Base-by-base conservation (phyloP, 37 sponge, comb jelly and placozoan species). In the Mnemiopsis leidyi region DNA sequence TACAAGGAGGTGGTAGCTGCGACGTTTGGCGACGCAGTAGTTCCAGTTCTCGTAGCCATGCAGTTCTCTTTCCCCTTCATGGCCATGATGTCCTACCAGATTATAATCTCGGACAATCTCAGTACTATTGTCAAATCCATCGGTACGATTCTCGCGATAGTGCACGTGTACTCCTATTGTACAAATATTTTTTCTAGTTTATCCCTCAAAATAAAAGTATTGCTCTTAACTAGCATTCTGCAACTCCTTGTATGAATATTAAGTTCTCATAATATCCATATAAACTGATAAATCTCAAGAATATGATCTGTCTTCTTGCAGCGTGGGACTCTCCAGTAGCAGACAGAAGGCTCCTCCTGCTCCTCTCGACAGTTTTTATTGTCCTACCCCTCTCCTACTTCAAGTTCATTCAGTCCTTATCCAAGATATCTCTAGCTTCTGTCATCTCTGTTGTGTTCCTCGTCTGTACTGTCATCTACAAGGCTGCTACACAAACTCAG, bases 31-130 rank as follows among this genome's bases (percentile, higher is more conserved):
- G 61, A 85, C 0, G 38, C 24, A 40, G 0, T 40, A 25, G 90
- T 85, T 1, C 61, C 90, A 85, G 61, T 85, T 3, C 90, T 85
- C 36, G 7, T 38, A 18, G 90, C 39, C 24, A 85, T 85, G 90
- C 90, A 85, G 90, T 85, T 85, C 90, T 85, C 90, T 0, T 85
- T 85, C 61, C 90, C 90, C 23, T 85, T 85, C 48, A 38, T 85
- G 90, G 90, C 90, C 61, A 85, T 85, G 90, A 40, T 85, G 90
- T 85, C 90, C 23, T 85, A 85, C 23, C 90, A 85, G 90, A 40
- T 85, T n/a, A 85, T 85, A 28, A 33, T 85, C 25, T 85, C 90
- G 0, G 90, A 85, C 23, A 85, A 85, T 39, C 90, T 85, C 39
- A 85, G 90, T 37, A 85, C 90, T 37, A 85, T 85, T 37, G 25